phyloP scores from a whole-genome alignment of 2,888 invertebrate genomes.

The Acronicta aceris region DNA sequence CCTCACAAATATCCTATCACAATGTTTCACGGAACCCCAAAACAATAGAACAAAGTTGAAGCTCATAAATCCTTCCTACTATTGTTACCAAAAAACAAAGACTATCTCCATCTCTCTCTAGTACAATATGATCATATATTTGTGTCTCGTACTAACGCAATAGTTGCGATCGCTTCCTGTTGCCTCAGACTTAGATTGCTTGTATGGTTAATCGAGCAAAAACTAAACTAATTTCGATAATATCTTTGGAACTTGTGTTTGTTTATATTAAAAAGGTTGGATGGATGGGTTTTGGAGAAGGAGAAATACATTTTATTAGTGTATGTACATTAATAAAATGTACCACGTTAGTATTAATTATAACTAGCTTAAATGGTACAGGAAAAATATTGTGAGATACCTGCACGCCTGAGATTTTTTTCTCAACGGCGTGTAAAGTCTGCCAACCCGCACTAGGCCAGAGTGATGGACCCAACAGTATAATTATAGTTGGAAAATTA shows the following conservation, averaged over 20 bases:
- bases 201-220: slow-evolving; percentile 60
- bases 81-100: slow-evolving; percentile 68
- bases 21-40: slow-evolving; percentile 50
- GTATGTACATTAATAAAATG: no score
- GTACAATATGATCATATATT: slow-evolving; percentile 1
- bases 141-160: slow-evolving; percentile 26
- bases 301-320: background rate
- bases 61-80: slow-evolving; percentile 60
- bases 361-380: no score
- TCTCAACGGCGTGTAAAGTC: no score
- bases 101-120: slow-evolving; percentile 21
- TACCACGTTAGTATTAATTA: no score
- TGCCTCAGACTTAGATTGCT: slow-evolving; percentile 47
- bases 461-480: no score
- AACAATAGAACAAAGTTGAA: slow-evolving; percentile 62
- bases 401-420: no score
- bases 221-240: slow-evolving; percentile 57
- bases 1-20: slow-evolving; percentile 50
- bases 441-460: no score
- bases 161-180: slow-evolving; percentile 46
- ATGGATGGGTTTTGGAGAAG: background rate
- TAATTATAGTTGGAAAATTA: no score
- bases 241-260: slow-evolving; percentile 41
- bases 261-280: slow-evolving; percentile 19
- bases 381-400: no score